Evolutionary conservation across 1,140 invertebrate species (phyloP), one percentile per base, ranked within the genome.

Genomic region (Leptonema lineaticorne): DNA sequence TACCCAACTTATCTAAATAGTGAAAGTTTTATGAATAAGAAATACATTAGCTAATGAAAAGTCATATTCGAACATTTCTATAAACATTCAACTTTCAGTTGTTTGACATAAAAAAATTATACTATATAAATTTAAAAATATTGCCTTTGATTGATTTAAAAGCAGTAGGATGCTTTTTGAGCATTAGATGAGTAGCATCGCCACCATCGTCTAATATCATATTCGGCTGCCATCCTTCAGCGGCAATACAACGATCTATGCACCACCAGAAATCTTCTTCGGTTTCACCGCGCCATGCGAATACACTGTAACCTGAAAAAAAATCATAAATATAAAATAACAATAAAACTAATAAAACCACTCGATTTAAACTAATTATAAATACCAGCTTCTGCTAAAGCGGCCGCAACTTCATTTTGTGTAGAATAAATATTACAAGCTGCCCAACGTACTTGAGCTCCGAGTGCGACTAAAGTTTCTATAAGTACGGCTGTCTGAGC

Each of bases 231-330:
- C 96, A 98, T 76, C 89, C 89, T 73, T 96, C 92, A 0, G 92
- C 89, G 69, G 92, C 91, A 27, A 98, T 90, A 79, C 93, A 95
- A 75, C 92, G 92, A 79, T 98, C 95, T 69, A 98, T 98, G 75
- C 95, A 97, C 96, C 96, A 98, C 96, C 96, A 98, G 82, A 98
- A 98, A 77, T 98, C 96, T 77, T 97, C 96, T 78, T 98, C 96
- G 2, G 92, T 94, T 81, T 98, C 95, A 0, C 94, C 94, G 57
- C 95, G 89, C 96, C 96, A 98, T 1, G 96, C 94, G 82, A 95
- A 98, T 63, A 98, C 88, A 6, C 94, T 87, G 77, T 90, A 92
- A 11, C 92, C 79, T 81, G 67, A 0, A 59, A 66, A 56, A 1
- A 18, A 5, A 14, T 16, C 30, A 33, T 50, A 53, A n/a, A n/a